Conservation (phyloP, 2,113 vertebrate species). For the Heptranchias perlo region DNA sequence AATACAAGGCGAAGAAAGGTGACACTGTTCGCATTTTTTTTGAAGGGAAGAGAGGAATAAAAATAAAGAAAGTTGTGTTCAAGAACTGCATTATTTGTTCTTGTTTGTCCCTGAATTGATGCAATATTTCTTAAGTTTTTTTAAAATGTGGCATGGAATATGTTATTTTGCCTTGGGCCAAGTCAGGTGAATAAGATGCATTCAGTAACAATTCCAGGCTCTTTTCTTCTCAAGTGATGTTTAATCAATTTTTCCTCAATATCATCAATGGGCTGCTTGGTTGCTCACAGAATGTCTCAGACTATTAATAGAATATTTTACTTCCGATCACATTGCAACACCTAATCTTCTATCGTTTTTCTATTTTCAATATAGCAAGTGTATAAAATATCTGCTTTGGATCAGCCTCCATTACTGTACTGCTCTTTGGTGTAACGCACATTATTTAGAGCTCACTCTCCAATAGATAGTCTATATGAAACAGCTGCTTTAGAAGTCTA, state of each 20-base stretch:
- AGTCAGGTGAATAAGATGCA: constrained; percentile 1
- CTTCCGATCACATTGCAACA: not conserved
- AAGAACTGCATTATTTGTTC: not conserved
- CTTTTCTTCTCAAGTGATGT: constrained; percentile 6
- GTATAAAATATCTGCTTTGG: not conserved
- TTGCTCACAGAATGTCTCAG: not conserved
- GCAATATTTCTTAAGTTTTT: not conserved
- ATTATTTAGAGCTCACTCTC: not conserved
- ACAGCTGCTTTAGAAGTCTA: not conserved
- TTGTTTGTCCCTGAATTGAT: no score
- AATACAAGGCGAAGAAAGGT: not conserved
- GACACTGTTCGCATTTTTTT: constrained; percentile 10
- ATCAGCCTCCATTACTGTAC: not conserved
- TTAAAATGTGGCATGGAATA: not conserved
- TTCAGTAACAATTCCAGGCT: not conserved
- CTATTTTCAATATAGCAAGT: not conserved
- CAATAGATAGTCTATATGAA: not conserved
- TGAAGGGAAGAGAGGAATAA: not conserved
- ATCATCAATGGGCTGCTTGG: not conserved
- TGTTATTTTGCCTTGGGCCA: not conserved
- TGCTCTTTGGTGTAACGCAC: not conserved
- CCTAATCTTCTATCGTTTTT: not conserved
- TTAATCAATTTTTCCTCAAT: not conserved
- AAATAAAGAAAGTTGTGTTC: not conserved
- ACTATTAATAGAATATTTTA: not conserved